These are phyloP conservation scores for Nycteola revayana DNA, from an alignment of 2,888 invertebrate species.

Conservation along the genomic window DNA sequence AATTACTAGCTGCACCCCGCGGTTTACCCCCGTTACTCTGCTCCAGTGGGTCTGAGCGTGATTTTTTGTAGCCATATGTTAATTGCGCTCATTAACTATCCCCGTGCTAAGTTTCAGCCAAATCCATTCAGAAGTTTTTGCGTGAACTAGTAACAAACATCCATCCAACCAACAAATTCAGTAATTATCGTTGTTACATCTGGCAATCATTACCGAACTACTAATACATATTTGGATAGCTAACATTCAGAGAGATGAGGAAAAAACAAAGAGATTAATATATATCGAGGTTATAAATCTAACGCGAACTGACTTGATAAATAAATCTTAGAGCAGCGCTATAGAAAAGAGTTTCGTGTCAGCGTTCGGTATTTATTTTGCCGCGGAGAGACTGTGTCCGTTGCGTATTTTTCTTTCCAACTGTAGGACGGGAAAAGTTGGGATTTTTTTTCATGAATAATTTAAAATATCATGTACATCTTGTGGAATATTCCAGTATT, in stretches of 20 bases:
- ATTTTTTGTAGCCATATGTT: no score
- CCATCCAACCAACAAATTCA: no score
- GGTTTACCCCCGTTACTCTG: no score
- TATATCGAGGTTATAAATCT: slow-evolving; percentile 49
- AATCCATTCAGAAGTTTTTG: no score
- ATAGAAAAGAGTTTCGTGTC: slow-evolving; percentile 52
- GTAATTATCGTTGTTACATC: no score
- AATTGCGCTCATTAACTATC: no score
- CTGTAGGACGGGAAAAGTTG: slow-evolving; percentile 58
- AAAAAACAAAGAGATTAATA: slow-evolving; percentile 50
- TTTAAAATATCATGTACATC: slow-evolving; percentile 60
- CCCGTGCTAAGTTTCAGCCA: no score
- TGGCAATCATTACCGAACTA: no score
- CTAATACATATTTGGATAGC: no score
- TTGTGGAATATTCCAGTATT: slow-evolving; percentile 44
- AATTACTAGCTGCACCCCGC: no score
- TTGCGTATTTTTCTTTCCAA: slow-evolving; percentile 55
- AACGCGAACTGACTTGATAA: slow-evolving; percentile 47
- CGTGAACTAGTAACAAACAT: no score
- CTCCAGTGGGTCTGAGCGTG: no score
- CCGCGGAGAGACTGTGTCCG: slow-evolving; percentile 41
- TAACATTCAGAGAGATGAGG: slow-evolving; percentile 19
- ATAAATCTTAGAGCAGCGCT: slow-evolving; percentile 52
- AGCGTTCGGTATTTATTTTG: slow-evolving; percentile 56
- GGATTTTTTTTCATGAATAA: slow-evolving; percentile 74